Percentiles rank a stretch among this genome's conserved stretches.
These are phyloP conservation scores for Manis crassicaudata DNA, from an alignment of 2,797 vertebrate genomes.

Conservation along the genomic window DNA sequence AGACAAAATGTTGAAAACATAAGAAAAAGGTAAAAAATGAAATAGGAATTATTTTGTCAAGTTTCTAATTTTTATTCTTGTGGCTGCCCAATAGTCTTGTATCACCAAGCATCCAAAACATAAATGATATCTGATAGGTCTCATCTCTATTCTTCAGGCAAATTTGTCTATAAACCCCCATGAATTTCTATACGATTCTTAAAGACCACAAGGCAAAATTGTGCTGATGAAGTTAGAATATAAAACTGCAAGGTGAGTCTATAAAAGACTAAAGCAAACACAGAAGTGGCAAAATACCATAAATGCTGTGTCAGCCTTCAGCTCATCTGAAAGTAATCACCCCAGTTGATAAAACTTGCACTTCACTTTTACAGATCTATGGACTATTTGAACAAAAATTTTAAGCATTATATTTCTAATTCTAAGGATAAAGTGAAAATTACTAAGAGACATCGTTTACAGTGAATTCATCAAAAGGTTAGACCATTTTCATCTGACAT, in stretches of 20 bases:
- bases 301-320: background rate
- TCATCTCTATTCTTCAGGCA: background rate
- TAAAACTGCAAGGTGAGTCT: background rate
- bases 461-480: background rate
- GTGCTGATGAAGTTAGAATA: background rate
- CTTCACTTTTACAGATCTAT: background rate
- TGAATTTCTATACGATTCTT: background rate
- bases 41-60: background rate
- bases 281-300: background rate
- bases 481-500: background rate
- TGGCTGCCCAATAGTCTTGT: background rate
- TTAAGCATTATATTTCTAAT: background rate
- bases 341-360: background rate
- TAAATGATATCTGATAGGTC: background rate
- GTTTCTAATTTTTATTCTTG: background rate
- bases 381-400: background rate
- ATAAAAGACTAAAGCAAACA: slow-evolving; percentile 11
- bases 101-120: background rate
- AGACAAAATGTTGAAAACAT: slow-evolving; percentile 24
- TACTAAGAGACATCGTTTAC: background rate
- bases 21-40: background rate
- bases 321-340: background rate
- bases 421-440: background rate
- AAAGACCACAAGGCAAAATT: slow-evolving; percentile 34
- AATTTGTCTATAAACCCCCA: background rate